Evolutionary conservation across 2,888 invertebrate species (phyloP), one percentile per base, ranked within the genome.

Genomic region (Anoplius nigerrimus): DNA sequence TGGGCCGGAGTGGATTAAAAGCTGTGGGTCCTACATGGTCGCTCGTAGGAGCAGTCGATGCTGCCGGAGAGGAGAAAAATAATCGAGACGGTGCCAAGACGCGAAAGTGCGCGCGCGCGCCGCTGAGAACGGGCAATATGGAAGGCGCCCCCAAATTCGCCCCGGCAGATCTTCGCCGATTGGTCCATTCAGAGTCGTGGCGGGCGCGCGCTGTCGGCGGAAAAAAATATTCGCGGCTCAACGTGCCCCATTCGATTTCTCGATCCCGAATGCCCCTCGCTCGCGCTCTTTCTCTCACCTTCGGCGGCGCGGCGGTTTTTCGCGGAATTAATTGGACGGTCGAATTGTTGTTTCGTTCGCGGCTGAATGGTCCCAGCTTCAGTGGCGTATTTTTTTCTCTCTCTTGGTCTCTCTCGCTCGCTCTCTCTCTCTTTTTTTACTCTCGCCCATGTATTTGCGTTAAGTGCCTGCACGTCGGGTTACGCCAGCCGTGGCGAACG

Each of bases 331-430:
- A 79, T 78, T 76, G 79, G 77, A 76, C 74, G 76, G 74, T 69
- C 74, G 74, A 82, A 82, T 83, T 82, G 82, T 78, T 82, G 81
- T 80, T 83, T 81, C 82, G 81, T 80, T 76, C 78, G 65, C 65
- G 75, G 79, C 73, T 79, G 69, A 78, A 76, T 78, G 81, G 75
- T 75, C 18, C 48, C 18, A 16, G n/a, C 48, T 34, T 76, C 58
- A 62, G 69, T 68, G 71, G 68, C 66, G 73, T 74, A 72, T 76
- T 77, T 74, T 70, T 74, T 74, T 64, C 62, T 64, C 63, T 71
- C 66, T 67, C 48, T 6, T 65, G 63, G 64, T 56, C 69, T 72
- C 68, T 68, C n/a, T n/a, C 65, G 59, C 70, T 55, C 65, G 51
- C 58, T 58, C 69, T 64, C 73, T 75, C 66, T 69, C 68, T 72